These are phyloP conservation scores for Trachops cirrhosus DNA, from an alignment of 2,797 vertebrate species.

Conservation along the genomic window DNA sequence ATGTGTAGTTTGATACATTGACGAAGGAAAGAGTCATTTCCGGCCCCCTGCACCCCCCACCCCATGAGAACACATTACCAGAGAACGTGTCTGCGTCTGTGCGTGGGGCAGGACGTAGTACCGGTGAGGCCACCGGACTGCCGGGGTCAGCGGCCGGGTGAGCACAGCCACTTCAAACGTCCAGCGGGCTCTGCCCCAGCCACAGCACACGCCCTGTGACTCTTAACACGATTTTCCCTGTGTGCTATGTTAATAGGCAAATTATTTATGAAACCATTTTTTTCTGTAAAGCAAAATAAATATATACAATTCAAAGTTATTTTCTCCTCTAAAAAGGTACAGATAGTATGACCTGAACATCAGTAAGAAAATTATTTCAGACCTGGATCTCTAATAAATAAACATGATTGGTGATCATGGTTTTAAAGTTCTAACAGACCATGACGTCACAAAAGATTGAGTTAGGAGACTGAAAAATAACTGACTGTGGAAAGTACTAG, in stretches of 20 bases:
- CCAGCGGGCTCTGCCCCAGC: not conserved
- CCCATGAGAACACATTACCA: not conserved
- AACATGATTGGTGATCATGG: slow-evolving; percentile 34
- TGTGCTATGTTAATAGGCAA: slow-evolving; percentile 79
- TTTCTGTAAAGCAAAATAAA: slow-evolving; percentile 76
- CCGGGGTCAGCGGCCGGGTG: not conserved
- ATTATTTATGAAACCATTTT: slow-evolving; percentile 74
- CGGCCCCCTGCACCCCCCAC: not conserved
- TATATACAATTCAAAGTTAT: slow-evolving; percentile 73
- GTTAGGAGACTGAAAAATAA: slow-evolving; percentile 50
- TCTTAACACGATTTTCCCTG: slow-evolving; percentile 33
- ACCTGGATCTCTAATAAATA: slow-evolving; percentile 56
- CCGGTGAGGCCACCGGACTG: not conserved
- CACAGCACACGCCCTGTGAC: fast-evolving
- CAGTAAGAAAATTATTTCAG: slow-evolving; percentile 66
- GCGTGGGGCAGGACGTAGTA: not conserved
- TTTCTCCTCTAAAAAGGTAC: slow-evolving; percentile 75
- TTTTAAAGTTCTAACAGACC: slow-evolving; percentile 60
- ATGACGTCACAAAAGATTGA: slow-evolving; percentile 46
- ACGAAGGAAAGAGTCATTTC: not conserved
- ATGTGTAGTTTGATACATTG: not conserved
- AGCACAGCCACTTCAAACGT: slow-evolving; percentile 44
- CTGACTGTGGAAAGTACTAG: slow-evolving; percentile 35
- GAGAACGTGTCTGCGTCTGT: not conserved
- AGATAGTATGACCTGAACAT: slow-evolving; percentile 41